Percentiles rank a stretch among this genome's conserved stretches.
Conservation (phyloP, 2,888 invertebrate genomes). For the Nineta flava region DNA sequence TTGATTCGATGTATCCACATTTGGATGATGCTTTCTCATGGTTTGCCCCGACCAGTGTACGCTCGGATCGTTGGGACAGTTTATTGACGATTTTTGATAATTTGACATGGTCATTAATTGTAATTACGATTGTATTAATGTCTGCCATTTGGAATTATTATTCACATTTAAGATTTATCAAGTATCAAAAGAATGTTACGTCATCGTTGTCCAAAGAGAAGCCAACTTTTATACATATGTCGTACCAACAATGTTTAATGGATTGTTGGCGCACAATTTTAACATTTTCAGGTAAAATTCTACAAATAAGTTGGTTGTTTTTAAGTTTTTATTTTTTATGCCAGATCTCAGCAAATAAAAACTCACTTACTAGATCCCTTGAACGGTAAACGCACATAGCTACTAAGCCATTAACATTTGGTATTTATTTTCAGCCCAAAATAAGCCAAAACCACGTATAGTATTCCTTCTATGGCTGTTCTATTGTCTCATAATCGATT, state of each 20-base stretch:
- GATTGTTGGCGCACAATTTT: slow-evolving; percentile 22
- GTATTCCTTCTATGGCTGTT: slow-evolving; percentile 34
- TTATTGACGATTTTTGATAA: slow-evolving; percentile 30
- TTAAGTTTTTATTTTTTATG: too few species aligned
- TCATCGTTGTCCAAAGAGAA: too few species aligned
- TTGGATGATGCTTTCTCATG: slow-evolving; percentile 38
- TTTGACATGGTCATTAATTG: slow-evolving; percentile 30
- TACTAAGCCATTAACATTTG: too few species aligned
- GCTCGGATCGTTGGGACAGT: slow-evolving; percentile 31
- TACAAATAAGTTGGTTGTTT: too few species aligned
- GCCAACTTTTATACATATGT: background rate
- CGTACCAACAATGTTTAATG: background rate
- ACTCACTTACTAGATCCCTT: too few species aligned
- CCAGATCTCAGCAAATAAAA: too few species aligned
- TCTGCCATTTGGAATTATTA: slow-evolving; percentile 1
- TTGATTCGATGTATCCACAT: slow-evolving; percentile 34
- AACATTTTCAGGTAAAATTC: slow-evolving; percentile 21
- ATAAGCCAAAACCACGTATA: slow-evolving; percentile 23
- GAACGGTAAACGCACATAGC: too few species aligned
- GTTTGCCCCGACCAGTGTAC: slow-evolving; percentile 32
- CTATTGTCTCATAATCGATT: slow-evolving; percentile 33
- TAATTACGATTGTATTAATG: slow-evolving; percentile 20
- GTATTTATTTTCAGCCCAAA: too few species aligned
- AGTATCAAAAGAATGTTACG: background rate
- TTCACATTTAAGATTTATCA: too few species aligned